phyloP scores from a whole-genome alignment of 2,888 invertebrate species.

The Beris chalybata region DNA sequence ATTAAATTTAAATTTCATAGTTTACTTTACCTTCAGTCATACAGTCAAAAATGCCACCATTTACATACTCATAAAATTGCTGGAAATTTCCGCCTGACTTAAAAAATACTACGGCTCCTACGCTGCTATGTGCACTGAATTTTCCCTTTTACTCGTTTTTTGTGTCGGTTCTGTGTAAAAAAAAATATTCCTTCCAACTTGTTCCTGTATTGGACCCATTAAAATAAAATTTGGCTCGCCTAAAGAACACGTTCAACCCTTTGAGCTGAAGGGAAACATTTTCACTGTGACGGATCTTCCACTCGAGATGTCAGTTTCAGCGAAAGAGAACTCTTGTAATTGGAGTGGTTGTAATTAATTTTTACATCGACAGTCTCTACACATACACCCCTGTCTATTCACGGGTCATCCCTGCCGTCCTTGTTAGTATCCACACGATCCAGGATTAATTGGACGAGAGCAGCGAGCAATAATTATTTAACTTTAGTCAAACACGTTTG shows the following conservation, averaged over 20 bases:
- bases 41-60: no score
- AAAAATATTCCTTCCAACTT: no score
- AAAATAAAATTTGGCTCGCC: neutral
- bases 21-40: no score
- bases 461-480: conserved; percentile 6
- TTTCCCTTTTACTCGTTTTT: no score
- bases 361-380: neutral
- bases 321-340: conserved; percentile 12
- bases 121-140: no score
- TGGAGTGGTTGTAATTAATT: conserved; percentile 15
- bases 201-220: neutral
- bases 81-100: no score
- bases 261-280: neutral
- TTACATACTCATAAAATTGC: no score
- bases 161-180: no score
- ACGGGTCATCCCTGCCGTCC: neutral
- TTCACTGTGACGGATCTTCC: neutral
- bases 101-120: no score
- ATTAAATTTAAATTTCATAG: no score
- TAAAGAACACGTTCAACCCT: neutral
- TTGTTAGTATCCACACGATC: neutral
- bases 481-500: neutral
- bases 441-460: conserved; percentile 5
- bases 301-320: conserved; percentile 17
- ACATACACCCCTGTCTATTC: neutral